phyloP scores from a whole-genome alignment of 2,113 vertebrate genomes.

The Spea multiplicata region DNA sequence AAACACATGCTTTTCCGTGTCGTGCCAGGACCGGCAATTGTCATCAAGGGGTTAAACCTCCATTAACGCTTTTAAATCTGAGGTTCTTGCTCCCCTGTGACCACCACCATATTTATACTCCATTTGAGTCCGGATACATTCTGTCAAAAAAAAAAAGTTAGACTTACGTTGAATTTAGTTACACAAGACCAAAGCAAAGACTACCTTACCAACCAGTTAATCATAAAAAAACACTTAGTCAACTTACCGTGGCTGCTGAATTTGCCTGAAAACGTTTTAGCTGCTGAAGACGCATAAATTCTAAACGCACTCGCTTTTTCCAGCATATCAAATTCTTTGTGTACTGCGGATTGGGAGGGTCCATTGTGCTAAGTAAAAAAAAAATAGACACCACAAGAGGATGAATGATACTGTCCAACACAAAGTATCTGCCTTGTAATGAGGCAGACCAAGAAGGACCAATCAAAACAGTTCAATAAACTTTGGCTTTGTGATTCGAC shows the following conservation, averaged over 20 bases:
- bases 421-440: not conserved
- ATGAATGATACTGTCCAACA: not conserved
- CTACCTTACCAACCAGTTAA: too few species aligned
- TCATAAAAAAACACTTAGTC: not conserved
- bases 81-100: too few species aligned
- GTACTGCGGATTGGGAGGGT: slow-evolving; percentile 66
- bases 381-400: not conserved
- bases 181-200: too few species aligned
- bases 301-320: slow-evolving; percentile 93
- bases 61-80: too few species aligned
- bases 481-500: not conserved
- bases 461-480: not conserved
- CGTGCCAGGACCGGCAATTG: too few species aligned
- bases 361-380: slow-evolving; percentile 59
- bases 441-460: not conserved
- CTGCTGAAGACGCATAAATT: slow-evolving; percentile 95
- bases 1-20: too few species aligned
- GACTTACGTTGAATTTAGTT: too few species aligned
- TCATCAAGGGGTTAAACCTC: too few species aligned
- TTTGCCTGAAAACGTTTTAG: slow-evolving; percentile 88
- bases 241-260: slow-evolving; percentile 84
- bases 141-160: too few species aligned
- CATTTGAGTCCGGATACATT: too few species aligned
- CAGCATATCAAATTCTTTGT: slow-evolving; percentile 81
- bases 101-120: too few species aligned